These are phyloP conservation scores for Glyptemys insculpta DNA, from an alignment of 2,797 vertebrate species.

Conservation along the genomic window DNA sequence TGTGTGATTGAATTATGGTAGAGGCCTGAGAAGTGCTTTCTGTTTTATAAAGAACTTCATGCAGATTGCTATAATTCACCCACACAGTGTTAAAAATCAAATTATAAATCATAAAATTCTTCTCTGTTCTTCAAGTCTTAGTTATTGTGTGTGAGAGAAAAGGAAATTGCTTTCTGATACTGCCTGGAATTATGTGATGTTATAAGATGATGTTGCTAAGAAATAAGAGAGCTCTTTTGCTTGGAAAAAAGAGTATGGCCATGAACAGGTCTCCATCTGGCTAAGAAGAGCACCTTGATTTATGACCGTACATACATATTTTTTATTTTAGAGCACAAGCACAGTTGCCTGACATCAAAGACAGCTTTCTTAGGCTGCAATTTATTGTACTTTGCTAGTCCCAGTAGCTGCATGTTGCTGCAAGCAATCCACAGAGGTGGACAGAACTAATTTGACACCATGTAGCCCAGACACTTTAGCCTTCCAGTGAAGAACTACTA, in stretches of 20 bases:
- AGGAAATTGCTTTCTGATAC: slow-evolving; percentile 70
- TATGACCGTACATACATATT: slow-evolving; percentile 34
- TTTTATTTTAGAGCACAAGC: slow-evolving; percentile 44
- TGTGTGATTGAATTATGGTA: slow-evolving; percentile 38
- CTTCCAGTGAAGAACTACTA: slow-evolving; percentile 29
- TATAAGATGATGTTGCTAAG: slow-evolving; percentile 44
- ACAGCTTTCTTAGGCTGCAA: slow-evolving; percentile 27
- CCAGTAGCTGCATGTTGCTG: slow-evolving; percentile 28
- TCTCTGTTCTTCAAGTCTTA: slow-evolving; percentile 57
- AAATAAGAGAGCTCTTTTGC: slow-evolving; percentile 53
- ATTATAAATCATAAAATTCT: slow-evolving; percentile 66
- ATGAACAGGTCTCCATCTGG: slow-evolving; percentile 28
- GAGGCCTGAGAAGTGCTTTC: slow-evolving; percentile 26
- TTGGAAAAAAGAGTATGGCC: slow-evolving; percentile 25
- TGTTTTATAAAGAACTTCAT: slow-evolving; percentile 39
- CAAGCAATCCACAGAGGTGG: slow-evolving; percentile 36
- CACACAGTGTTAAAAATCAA: slow-evolving; percentile 49
- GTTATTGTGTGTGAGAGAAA: slow-evolving; percentile 37
- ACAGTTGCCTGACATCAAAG: slow-evolving; percentile 54
- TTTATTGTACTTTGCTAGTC: slow-evolving; percentile 53
- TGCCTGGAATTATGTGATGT: slow-evolving; percentile 57
- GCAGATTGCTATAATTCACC: slow-evolving; percentile 60
- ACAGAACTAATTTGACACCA: slow-evolving; percentile 48
- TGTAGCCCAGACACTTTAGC: slow-evolving; percentile 34
- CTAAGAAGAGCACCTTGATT: slow-evolving; percentile 63